phyloP scores from a whole-genome alignment of 2,113 vertebrate species.

The Erythrocercus mccallii region DNA sequence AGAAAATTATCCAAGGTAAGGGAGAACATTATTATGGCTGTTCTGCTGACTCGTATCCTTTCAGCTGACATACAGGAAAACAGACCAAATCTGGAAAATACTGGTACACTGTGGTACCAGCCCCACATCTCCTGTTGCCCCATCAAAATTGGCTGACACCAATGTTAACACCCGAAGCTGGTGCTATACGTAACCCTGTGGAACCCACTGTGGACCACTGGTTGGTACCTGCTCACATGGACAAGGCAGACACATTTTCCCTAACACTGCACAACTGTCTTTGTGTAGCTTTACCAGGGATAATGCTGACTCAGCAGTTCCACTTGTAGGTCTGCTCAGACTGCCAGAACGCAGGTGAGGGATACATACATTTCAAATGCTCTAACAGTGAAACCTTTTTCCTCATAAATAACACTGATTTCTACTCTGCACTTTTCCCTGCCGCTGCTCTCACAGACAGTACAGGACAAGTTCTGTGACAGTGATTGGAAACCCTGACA shows the following conservation, averaged over 20 bases:
- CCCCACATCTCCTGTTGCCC: neutral
- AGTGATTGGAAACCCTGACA: neutral
- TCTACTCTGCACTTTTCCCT: neutral
- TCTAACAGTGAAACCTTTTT: neutral
- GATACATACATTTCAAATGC: neutral
- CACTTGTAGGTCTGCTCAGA: neutral
- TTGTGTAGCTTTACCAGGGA: neutral
- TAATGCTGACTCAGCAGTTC: neutral
- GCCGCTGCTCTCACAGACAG: neutral
- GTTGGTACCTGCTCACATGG: accelerated
- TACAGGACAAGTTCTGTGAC: neutral
- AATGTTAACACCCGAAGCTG: neutral
- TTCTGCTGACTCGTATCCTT: neutral
- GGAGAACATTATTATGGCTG: neutral
- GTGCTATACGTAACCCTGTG: neutral
- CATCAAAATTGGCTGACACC: neutral
- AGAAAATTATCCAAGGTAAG: neutral
- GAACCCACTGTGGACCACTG: neutral
- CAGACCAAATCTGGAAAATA: neutral
- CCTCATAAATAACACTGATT: neutral
- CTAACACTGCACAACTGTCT: accelerated
- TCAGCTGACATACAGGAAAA: neutral
- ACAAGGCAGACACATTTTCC: neutral
- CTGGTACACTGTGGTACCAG: accelerated
- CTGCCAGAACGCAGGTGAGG: neutral